Conservation (phyloP, 2,113 vertebrate genomes). For the Eurystomus gularis region DNA sequence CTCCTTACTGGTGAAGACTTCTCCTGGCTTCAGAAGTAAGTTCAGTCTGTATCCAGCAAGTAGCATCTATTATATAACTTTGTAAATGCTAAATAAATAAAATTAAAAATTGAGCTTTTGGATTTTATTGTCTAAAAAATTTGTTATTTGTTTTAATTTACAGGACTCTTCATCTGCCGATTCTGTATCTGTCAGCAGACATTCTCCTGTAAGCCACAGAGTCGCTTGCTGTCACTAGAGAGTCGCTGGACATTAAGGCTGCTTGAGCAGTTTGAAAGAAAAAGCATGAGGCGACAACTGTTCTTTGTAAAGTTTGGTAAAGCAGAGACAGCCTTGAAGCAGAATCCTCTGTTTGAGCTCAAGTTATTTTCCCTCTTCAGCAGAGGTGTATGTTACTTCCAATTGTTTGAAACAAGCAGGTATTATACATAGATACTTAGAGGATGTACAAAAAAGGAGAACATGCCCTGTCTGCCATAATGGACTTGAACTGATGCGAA, state of each 20-base stretch:
- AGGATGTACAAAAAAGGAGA: neutral
- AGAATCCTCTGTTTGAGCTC: conserved; percentile 38
- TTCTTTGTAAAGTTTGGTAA: conserved; percentile 48
- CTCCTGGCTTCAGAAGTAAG: conserved; percentile 62
- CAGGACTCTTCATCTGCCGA: conserved; percentile 55
- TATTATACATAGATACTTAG: neutral
- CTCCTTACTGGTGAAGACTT: conserved; percentile 57
- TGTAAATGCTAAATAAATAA: neutral
- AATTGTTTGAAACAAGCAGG: conserved; percentile 29
- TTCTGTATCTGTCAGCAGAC: conserved; percentile 61
- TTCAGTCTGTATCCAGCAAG: conserved; percentile 35
- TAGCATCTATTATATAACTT: neutral
- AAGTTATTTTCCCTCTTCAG: conserved; percentile 31
- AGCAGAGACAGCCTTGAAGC: conserved; percentile 54
- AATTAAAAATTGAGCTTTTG: neutral
- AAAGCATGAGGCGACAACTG: neutral
- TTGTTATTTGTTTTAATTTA: conserved; percentile 67
- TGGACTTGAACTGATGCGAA: neutral
- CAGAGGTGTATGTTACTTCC: conserved; percentile 1
- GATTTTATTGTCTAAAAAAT: conserved; percentile 47
- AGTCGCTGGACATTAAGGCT: conserved; percentile 56
- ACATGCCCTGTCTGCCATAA: neutral
- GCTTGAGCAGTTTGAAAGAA: conserved; percentile 44
- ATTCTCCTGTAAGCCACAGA: conserved; percentile 56
- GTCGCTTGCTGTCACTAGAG: conserved; percentile 36